These are phyloP conservation scores for Drosophila carrolli DNA, from an alignment of 1,140 invertebrate genomes.

Conservation along the genomic window DNA sequence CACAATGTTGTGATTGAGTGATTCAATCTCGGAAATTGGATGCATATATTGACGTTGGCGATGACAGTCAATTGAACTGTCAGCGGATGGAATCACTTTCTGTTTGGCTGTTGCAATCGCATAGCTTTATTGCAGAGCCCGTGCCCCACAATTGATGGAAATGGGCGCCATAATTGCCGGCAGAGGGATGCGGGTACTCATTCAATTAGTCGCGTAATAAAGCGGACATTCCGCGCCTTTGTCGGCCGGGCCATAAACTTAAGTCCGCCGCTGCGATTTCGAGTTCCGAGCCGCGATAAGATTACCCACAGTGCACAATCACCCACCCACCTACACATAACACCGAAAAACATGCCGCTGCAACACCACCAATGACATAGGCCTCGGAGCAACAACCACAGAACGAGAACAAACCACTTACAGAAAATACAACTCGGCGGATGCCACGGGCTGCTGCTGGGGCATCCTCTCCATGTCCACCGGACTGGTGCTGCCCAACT, in stretches of 20 bases:
- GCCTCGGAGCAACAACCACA: conserved; percentile 7
- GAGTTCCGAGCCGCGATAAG: conserved; percentile 42
- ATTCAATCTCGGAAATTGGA: conserved; percentile 24
- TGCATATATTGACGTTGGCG: conserved; percentile 3
- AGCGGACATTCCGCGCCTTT: conserved; percentile 56
- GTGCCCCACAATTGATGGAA: conserved; percentile 63
- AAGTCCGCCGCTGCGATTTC: conserved; percentile 42
- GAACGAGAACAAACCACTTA: conserved; percentile 64
- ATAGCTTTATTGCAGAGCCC: conserved; percentile 53
- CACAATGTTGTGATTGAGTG: conserved; percentile 30
- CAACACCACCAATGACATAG: conserved; percentile 31
- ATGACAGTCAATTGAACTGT: conserved; percentile 42
- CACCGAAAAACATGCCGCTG: conserved; percentile 41
- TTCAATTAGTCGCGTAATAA: conserved; percentile 75
- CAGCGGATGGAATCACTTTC: conserved; percentile 25
- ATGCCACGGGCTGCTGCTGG: conserved; percentile 59
- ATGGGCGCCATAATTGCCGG: conserved; percentile 48
- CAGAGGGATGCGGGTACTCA: conserved; percentile 31
- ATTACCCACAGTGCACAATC: conserved; percentile 53
- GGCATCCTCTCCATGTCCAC: conserved; percentile 22
- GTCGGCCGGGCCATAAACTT: conserved; percentile 61
- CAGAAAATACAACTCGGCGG: conserved; percentile 83
- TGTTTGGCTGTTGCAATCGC: conserved; percentile 68
- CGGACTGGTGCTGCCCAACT: conserved; percentile 10
- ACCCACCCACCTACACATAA: conserved; percentile 27